Conservation (phyloP, 2,797 vertebrate species). For the Hirundo rustica region DNA sequence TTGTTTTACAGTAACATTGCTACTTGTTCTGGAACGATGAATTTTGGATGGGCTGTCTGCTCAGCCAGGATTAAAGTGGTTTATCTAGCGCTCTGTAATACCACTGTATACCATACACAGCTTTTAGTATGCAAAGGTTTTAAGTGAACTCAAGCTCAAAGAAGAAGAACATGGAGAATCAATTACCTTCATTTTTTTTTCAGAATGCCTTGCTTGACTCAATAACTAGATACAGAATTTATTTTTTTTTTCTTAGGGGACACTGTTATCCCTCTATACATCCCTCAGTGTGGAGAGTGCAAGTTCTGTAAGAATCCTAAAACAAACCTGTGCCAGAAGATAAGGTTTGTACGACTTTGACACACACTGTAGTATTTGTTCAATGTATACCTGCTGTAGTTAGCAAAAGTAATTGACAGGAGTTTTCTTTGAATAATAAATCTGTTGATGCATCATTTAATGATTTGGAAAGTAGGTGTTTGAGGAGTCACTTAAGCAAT, state of each 20-base stretch:
- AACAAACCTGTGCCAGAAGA: conserved; percentile 98
- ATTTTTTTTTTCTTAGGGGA: conserved; percentile 80
- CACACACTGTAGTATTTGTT: neutral
- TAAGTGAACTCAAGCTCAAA: neutral
- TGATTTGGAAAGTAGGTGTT: neutral
- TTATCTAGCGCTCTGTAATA: neutral
- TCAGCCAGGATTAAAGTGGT: neutral
- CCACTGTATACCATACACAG: neutral
- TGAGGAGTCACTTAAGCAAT: neutral
- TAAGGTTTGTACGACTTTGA: conserved; percentile 82
- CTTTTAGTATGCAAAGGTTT: neutral
- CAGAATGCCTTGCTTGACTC: neutral
- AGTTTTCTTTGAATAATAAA: neutral
- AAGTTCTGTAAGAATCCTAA: conserved; percentile 97
- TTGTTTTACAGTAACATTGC: neutral
- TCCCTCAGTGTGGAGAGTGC: conserved; percentile 96
- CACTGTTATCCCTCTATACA: conserved; percentile 89
- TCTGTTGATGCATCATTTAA: neutral
- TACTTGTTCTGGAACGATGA: neutral
- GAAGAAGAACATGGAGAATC: neutral
- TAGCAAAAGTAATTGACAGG: neutral
- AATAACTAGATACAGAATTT: neutral
- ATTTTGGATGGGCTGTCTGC: neutral
- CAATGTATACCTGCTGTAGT: neutral
- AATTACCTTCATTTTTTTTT: neutral